These are phyloP conservation scores for Xestia rhomboidea DNA, from an alignment of 2,888 invertebrate genomes.

Conservation along the genomic window DNA sequence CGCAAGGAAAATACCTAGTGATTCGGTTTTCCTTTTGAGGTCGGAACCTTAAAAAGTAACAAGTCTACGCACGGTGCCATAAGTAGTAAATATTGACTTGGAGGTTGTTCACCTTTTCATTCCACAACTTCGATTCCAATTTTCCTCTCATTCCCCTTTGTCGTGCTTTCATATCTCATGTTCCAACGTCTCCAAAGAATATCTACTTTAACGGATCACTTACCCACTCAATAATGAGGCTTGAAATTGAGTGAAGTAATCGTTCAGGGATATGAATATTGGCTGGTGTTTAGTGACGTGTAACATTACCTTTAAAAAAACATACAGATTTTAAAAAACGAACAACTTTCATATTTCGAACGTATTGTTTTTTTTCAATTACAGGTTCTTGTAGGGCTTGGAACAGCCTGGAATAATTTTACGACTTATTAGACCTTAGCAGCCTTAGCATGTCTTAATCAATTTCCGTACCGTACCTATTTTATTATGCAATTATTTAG, in stretches of 20 bases:
- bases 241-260: slow-evolving; percentile 55
- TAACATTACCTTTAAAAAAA: slow-evolving; percentile 24
- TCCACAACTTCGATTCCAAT: neutral
- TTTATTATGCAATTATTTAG: slow-evolving; percentile 42
- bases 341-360: neutral
- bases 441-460: slow-evolving; percentile 9
- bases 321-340: neutral
- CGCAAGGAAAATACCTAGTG: neutral
- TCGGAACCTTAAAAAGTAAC: neutral
- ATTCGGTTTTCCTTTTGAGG: neutral
- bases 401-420: slow-evolving; percentile 1
- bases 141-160: neutral
- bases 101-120: neutral
- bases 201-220: slow-evolving; percentile 46
- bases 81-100: neutral
- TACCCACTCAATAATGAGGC: slow-evolving; percentile 51
- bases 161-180: slow-evolving; percentile 13
- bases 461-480: slow-evolving; percentile 21
- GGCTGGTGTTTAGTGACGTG: slow-evolving; percentile 34
- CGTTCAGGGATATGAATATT: slow-evolving; percentile 42
- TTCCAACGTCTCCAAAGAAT: slow-evolving; percentile 18
- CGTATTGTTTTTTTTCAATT: neutral
- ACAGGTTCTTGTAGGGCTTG: neutral
- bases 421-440: neutral
- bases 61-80: neutral